Percentiles rank a stretch among this genome's conserved stretches.
These are phyloP conservation scores for Dromas ardeola DNA, from an alignment of 2,113 vertebrate species.

Conservation along the genomic window DNA sequence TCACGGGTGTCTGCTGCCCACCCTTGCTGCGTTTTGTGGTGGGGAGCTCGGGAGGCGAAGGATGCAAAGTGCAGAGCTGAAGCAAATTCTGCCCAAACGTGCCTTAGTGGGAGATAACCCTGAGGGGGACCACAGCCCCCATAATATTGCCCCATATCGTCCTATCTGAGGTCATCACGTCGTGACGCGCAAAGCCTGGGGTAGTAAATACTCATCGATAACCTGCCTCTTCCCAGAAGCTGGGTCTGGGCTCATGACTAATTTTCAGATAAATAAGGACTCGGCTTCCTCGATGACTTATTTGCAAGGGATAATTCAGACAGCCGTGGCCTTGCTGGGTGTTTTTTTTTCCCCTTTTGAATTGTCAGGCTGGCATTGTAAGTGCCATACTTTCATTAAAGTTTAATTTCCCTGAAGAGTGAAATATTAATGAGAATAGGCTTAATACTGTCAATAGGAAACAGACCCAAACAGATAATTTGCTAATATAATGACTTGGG, in stretches of 20 bases:
- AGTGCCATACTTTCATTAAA: slow-evolving; percentile 17
- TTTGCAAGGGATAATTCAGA: not conserved
- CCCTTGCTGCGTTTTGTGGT: not conserved
- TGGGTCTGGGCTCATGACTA: not conserved
- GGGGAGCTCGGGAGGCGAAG: not conserved
- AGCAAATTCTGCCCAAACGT: not conserved
- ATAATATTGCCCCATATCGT: fast-evolving
- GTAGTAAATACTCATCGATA: no score
- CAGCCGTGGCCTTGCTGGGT: not conserved
- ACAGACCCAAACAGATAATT: slow-evolving; percentile 42
- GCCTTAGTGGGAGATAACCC: not conserved
- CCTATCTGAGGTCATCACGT: not conserved
- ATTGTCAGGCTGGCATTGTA: not conserved
- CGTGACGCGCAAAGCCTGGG: not conserved
- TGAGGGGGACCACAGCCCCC: not conserved
- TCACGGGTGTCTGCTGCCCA: not conserved
- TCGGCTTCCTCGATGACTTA: not conserved
- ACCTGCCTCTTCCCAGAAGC: not conserved
- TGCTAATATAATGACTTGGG: slow-evolving; percentile 40
- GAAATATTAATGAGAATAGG: slow-evolving; percentile 43
- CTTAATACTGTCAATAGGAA: slow-evolving; percentile 47
- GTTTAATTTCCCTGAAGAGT: slow-evolving; percentile 54
- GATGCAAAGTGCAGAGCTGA: not conserved
- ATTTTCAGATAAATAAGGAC: not conserved
- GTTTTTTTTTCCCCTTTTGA: not conserved